Conservation (phyloP, 2,113 vertebrate genomes). For the Melanerpes aurifrons region DNA sequence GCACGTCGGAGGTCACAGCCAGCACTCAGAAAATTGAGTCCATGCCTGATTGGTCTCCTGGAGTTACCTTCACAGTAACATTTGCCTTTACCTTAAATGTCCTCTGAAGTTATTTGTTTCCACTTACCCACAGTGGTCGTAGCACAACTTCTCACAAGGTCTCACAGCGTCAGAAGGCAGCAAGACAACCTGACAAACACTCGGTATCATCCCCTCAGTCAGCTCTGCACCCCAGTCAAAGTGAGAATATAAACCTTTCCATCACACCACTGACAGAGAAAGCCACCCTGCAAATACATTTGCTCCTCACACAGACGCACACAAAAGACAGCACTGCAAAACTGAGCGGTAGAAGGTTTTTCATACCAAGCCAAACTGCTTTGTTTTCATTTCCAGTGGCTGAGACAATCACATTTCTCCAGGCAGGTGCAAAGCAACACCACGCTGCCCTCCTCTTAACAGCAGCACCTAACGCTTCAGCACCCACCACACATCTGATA, state of each 20-base stretch:
- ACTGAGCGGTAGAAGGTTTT: neutral
- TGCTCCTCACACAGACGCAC: rapidly evolving
- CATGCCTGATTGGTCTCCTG: neutral
- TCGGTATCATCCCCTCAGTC: rapidly evolving
- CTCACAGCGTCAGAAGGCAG: neutral
- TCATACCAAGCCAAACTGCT: neutral
- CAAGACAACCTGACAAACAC: neutral
- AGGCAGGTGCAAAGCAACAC: rapidly evolving
- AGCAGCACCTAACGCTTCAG: neutral
- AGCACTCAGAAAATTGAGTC: neutral
- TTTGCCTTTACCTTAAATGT: neutral
- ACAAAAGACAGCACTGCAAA: neutral
- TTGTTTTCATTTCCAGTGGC: neutral
- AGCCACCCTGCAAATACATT: neutral
- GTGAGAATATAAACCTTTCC: neutral
- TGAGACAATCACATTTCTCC: neutral
- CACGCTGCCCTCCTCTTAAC: rapidly evolving
- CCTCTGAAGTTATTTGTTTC: neutral
- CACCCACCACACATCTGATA: neutral
- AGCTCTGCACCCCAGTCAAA: neutral
- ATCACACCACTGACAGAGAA: neutral
- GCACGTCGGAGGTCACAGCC: neutral
- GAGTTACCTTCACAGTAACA: neutral
- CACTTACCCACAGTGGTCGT: neutral
- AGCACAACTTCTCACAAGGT: neutral